Percentiles rank a stretch among this genome's conserved stretches.
phyloP scores from a whole-genome alignment of 2,797 vertebrate species.

The Taenioides sp. region DNA sequence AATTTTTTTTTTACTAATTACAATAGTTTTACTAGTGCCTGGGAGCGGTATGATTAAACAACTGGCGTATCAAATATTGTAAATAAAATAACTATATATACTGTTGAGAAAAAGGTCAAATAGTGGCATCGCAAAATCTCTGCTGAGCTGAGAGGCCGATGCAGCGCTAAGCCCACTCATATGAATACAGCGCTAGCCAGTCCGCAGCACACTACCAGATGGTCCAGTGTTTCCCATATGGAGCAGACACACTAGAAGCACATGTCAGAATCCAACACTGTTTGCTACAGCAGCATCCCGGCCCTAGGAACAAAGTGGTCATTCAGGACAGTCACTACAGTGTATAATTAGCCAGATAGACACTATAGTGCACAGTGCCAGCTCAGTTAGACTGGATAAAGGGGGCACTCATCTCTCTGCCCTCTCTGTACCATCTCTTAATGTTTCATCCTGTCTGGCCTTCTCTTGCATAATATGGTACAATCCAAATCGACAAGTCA shows the following conservation, averaged over 20 bases:
- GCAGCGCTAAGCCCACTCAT: constrained; percentile 61
- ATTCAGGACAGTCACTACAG: constrained; percentile 87
- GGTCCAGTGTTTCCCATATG: constrained; percentile 77
- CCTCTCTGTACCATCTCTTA: constrained; percentile 66
- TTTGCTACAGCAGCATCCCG: constrained; percentile 71
- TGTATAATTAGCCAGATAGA: constrained; percentile 89
- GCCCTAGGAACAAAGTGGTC: constrained; percentile 84
- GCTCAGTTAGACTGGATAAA: constrained; percentile 91
- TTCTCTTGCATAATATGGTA: constrained; percentile 56
- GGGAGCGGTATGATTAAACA: neutral
- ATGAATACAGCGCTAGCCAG: constrained; percentile 66
- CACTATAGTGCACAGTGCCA: constrained; percentile 90
- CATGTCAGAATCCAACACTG: constrained; percentile 76
- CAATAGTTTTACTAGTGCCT: neutral
- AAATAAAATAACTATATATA: neutral
- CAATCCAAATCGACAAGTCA: constrained; percentile 36
- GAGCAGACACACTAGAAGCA: constrained; percentile 74
- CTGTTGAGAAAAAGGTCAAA: constrained; percentile 36
- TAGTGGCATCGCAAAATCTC: constrained; percentile 54
- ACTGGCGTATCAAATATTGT: neutral
- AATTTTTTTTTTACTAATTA: neutral
- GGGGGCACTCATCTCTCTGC: constrained; percentile 87
- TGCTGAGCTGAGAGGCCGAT: constrained; percentile 45
- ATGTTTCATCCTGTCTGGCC: constrained; percentile 61
- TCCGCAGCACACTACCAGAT: constrained; percentile 74